These are phyloP conservation scores for Trachops cirrhosus DNA, from an alignment of 2,797 vertebrate species.

Conservation along the genomic window DNA sequence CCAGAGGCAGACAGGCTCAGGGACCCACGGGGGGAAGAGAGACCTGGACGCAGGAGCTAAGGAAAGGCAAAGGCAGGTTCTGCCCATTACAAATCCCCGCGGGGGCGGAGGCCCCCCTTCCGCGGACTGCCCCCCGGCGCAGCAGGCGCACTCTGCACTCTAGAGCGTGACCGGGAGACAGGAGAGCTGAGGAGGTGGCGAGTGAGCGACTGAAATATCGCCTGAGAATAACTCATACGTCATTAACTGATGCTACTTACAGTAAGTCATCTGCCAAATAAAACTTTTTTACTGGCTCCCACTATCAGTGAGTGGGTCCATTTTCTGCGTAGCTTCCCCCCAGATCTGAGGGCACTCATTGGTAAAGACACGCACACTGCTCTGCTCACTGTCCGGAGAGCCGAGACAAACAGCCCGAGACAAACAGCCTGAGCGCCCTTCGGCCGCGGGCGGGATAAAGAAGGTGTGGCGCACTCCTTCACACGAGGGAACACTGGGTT, in stretches of 20 bases:
- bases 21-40: neutral
- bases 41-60: neutral
- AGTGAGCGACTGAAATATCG: neutral
- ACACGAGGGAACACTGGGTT: accelerated
- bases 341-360: neutral
- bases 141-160: accelerated
- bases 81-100: accelerated
- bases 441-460: too few relatives aligned
- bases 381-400: neutral
- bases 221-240: neutral
- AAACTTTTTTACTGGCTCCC: neutral
- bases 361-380: neutral
- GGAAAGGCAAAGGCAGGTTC: accelerated
- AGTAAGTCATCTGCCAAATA: neutral
- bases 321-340: neutral
- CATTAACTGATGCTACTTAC: neutral
- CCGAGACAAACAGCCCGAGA: too few relatives aligned
- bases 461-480: too few relatives aligned
- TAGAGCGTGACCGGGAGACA: accelerated
- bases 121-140: neutral
- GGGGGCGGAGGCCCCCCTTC: neutral
- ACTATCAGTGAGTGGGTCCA: neutral
- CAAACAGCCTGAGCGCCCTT: too few relatives aligned
- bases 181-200: neutral
- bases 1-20: neutral